Percentiles rank a stretch among this genome's conserved stretches.
Conservation (phyloP, 2,113 vertebrate genomes). For the Spilogale gracilis region DNA sequence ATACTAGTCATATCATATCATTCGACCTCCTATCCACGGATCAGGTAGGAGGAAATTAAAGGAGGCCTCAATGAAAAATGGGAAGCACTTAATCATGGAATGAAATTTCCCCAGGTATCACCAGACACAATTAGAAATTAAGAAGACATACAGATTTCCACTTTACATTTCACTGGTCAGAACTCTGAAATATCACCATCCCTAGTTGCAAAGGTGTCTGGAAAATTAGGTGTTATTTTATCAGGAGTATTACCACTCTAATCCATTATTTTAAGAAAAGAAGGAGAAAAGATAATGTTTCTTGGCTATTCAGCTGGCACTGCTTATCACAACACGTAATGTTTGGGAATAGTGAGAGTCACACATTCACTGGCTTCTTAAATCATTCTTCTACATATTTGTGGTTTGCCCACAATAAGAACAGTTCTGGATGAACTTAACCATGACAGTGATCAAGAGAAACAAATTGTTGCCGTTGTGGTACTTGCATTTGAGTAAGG, state of each 20-base stretch:
- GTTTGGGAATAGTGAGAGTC: too few species aligned
- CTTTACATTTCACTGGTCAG: neutral
- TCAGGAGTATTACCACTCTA: neutral
- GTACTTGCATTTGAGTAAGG: neutral
- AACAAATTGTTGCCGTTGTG: too few species aligned
- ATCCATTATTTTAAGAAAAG: neutral
- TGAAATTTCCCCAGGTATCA: neutral
- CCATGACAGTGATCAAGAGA: neutral
- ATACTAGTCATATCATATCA: neutral
- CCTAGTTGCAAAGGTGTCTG: neutral
- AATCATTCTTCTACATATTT: neutral
- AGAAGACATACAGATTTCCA: neutral
- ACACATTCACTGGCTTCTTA: neutral
- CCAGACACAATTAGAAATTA: neutral
- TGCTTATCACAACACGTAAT: neutral
- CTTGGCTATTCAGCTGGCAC: neutral
- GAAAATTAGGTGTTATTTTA: neutral
- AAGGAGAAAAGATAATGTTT: neutral
- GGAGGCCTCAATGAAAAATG: neutral
- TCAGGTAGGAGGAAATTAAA: neutral
- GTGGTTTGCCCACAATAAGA: neutral
- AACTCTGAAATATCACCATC: neutral
- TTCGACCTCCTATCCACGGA: neutral
- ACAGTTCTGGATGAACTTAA: neutral
- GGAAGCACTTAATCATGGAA: neutral